phyloP scores from a whole-genome alignment of 2,888 invertebrate genomes.

The Nebria brevicollis region DNA sequence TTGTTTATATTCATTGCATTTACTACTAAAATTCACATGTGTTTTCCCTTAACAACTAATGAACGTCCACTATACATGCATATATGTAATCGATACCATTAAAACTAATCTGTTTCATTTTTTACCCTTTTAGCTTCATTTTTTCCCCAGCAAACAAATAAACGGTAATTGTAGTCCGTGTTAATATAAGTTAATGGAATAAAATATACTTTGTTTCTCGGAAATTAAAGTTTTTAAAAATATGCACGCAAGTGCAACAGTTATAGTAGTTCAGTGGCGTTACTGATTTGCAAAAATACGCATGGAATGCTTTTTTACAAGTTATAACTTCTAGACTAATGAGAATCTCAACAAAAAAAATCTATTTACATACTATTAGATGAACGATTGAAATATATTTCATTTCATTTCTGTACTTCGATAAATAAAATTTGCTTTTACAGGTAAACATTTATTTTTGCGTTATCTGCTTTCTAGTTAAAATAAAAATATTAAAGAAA shows the following conservation, averaged over 20 bases:
- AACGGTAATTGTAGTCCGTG: constrained; percentile 42
- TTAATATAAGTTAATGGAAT: constrained; percentile 43
- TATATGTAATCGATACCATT: constrained; percentile 37
- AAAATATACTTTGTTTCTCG: constrained; percentile 40
- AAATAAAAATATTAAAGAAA: no score
- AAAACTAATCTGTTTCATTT: constrained; percentile 35
- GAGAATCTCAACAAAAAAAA: no score
- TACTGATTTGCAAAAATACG: not conserved
- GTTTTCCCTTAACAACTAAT: constrained; percentile 25
- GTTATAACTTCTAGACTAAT: not conserved
- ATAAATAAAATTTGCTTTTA: no score
- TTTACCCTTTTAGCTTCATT: constrained; percentile 37
- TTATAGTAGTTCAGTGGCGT: not conserved
- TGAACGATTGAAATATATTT: no score
- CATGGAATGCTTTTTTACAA: not conserved
- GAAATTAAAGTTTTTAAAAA: constrained; percentile 43
- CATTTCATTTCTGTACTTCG: no score
- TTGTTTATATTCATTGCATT: constrained; percentile 22
- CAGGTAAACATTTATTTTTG: no score
- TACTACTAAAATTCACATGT: constrained; percentile 7
- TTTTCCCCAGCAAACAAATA: constrained; percentile 25
- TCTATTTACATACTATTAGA: no score
- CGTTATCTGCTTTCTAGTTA: no score
- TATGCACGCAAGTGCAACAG: constrained; percentile 37
- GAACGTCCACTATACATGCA: constrained; percentile 36